Conservation (phyloP, 2,113 vertebrate species). For the Dipodomys stephensi region DNA sequence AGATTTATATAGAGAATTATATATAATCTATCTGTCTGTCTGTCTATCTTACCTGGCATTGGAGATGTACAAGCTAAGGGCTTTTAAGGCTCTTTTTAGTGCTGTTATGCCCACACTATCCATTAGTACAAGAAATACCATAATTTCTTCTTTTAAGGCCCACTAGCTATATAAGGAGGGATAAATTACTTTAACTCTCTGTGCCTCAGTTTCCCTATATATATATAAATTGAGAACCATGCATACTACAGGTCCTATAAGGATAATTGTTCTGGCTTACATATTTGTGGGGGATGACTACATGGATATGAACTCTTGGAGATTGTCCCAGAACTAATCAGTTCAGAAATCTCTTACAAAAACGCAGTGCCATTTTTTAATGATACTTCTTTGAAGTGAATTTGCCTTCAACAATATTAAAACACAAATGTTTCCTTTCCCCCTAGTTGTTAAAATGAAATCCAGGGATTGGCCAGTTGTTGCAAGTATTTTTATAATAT, state of each 20-base stretch:
- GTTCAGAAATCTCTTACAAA: slow-evolving; percentile 15
- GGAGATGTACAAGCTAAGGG: not conserved
- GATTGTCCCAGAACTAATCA: slow-evolving; percentile 9
- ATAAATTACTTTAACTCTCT: not conserved
- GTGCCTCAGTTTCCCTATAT: not conserved
- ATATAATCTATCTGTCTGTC: not conserved
- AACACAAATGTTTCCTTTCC: slow-evolving; percentile 42
- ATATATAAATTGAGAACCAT: not conserved
- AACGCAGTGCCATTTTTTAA: slow-evolving; percentile 52
- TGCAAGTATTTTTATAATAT: slow-evolving; percentile 61
- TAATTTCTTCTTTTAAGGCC: not conserved
- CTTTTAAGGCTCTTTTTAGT: not conserved
- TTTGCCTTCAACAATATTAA: slow-evolving; percentile 64
- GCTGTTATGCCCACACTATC: not conserved
- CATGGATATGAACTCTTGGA: not conserved
- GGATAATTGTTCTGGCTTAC: not conserved
- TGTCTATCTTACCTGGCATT: not conserved
- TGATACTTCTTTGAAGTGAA: slow-evolving; percentile 66
- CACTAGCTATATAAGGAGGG: not conserved
- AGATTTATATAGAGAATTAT: not conserved
- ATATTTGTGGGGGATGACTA: not conserved
- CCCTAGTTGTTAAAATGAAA: slow-evolving; percentile 61
- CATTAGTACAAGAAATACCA: not conserved
- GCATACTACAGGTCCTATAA: not conserved
- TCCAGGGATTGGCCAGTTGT: slow-evolving; percentile 60